Conservation (phyloP, 2,888 invertebrate species). For the Yponomeuta cagnagella region DNA sequence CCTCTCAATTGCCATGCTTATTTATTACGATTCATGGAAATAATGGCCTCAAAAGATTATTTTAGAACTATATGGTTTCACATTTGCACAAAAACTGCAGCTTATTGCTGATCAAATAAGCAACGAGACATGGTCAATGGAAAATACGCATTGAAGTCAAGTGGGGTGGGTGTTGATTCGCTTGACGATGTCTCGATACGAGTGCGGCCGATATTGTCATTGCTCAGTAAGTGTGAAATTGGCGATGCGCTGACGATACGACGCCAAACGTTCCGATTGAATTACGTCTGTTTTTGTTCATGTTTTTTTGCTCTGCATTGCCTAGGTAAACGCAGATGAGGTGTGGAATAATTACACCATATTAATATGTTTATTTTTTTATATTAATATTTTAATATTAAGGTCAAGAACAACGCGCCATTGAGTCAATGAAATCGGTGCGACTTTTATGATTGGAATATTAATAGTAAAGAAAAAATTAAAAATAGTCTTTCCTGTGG, state of each 20-base stretch:
- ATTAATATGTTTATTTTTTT: background rate
- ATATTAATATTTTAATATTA: background rate
- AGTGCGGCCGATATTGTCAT: constrained; percentile 33
- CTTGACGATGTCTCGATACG: constrained; percentile 26
- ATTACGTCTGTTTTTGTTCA: constrained; percentile 17
- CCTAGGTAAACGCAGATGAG: background rate
- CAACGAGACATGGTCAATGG: background rate
- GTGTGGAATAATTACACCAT: background rate
- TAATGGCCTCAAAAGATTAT: background rate
- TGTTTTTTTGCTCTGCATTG: constrained; percentile 10
- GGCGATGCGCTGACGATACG: constrained; percentile 43
- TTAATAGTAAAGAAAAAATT: no score
- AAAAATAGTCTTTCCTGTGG: no score
- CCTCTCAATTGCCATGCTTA: background rate
- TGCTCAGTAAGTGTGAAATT: constrained; percentile 56
- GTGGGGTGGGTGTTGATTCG: constrained; percentile 24
- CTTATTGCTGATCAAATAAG: background rate
- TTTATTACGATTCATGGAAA: background rate
- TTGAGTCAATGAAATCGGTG: no score
- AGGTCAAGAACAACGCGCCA: no score
- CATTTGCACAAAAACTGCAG: background rate
- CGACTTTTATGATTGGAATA: no score
- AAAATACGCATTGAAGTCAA: constrained; percentile 16
- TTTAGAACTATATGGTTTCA: background rate
- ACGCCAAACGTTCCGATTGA: constrained; percentile 18